These are phyloP conservation scores for Eupithecia inturbata DNA, from an alignment of 2,888 invertebrate species.

Conservation along the genomic window DNA sequence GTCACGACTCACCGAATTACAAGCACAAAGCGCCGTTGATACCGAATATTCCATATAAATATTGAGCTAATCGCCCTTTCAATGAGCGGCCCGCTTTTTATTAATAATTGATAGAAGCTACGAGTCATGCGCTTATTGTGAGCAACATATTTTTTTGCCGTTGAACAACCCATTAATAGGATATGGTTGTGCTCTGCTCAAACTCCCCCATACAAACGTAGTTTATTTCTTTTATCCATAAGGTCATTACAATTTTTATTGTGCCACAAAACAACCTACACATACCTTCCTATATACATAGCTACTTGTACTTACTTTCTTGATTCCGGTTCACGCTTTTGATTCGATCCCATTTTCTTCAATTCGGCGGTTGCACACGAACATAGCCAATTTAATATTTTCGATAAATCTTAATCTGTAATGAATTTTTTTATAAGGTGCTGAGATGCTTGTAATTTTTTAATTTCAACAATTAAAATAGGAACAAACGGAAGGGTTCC, in stretches of 20 bases:
- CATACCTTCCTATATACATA: no score
- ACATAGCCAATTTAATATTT: no score
- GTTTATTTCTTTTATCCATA: background rate
- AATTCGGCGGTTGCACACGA: no score
- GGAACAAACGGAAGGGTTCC: no score
- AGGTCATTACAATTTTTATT: background rate
- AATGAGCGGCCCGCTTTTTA: constrained; percentile 84
- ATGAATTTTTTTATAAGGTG: no score
- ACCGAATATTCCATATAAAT: constrained; percentile 85
- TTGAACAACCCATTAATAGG: constrained; percentile 74
- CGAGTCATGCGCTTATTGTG: constrained; percentile 83
- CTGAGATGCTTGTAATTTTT: no score
- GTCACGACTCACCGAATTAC: constrained; percentile 83
- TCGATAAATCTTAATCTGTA: no score
- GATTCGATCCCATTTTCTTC: background rate
- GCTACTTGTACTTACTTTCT: background rate
- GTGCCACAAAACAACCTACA: no score
- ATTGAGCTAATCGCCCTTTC: constrained; percentile 85
- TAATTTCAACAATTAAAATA: no score
- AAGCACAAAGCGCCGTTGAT: constrained; percentile 83
- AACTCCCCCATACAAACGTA: background rate
- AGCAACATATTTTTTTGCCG: constrained; percentile 80
- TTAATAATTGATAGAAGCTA: constrained; percentile 82
- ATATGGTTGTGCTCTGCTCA: background rate
- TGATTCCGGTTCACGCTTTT: background rate